These are phyloP conservation scores for Agonopterix alstromeriana DNA, from an alignment of 2,888 invertebrate genomes.

Conservation along the genomic window DNA sequence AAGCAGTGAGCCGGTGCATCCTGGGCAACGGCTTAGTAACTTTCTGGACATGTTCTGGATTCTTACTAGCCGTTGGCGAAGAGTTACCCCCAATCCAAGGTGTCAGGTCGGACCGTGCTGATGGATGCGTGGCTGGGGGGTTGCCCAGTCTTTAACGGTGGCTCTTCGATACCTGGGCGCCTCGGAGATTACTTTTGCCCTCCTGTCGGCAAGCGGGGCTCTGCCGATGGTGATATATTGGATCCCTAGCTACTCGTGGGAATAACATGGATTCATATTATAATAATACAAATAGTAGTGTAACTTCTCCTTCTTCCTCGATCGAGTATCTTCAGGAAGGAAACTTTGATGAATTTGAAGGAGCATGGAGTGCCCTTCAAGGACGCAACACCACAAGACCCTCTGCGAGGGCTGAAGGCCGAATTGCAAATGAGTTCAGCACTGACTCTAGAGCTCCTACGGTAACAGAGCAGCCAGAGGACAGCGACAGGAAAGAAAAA, in stretches of 20 bases:
- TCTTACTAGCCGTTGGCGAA: not conserved
- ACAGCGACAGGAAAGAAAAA: too few species aligned
- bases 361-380: too few species aligned
- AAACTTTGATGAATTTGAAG: too few species aligned
- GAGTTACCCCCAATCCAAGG: not conserved
- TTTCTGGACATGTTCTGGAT: not conserved
- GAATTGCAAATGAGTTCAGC: too few species aligned
- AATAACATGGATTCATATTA: not conserved
- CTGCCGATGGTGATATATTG: not conserved
- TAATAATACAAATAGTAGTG: not conserved
- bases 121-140: not conserved
- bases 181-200: not conserved
- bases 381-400: too few species aligned
- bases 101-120: not conserved
- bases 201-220: not conserved
- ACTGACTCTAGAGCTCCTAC: too few species aligned
- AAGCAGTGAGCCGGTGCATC: not conserved
- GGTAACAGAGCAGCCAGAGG: too few species aligned
- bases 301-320: too few species aligned
- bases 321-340: too few species aligned
- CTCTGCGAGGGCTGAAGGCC: too few species aligned
- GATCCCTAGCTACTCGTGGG: not conserved
- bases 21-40: not conserved
- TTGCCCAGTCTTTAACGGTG: not conserved
- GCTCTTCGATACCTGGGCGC: not conserved